A percentile compares a stretch with the other conserved stretches of the same genome.
Evolutionary conservation across 30 jellyfish, hydroid and myxozoan genomes (phyloP).

Genomic region (Morbakka virulenta): DNA sequence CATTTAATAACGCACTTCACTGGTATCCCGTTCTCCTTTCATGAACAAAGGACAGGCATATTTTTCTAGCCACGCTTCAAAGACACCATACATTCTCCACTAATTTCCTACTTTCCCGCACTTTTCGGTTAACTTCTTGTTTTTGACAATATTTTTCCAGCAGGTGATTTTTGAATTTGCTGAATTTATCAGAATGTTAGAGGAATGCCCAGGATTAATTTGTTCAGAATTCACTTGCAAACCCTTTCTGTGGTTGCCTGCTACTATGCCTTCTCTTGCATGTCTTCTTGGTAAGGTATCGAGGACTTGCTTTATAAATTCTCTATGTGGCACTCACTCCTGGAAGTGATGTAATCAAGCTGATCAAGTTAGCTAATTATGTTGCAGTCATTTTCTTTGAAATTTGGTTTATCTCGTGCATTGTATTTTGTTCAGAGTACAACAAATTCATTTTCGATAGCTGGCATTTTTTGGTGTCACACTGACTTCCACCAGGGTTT

Average conservation of each 20-base stretch:
- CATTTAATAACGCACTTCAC: not conserved
- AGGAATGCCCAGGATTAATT: conserved; percentile 19
- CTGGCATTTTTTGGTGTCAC: conserved; percentile 15
- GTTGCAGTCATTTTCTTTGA: conserved; percentile 35
- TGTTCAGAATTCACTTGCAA: conserved; percentile 33
- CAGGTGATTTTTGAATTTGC: not conserved
- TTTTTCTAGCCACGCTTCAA: not conserved
- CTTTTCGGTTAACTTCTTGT: not conserved
- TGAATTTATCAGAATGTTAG: conserved; percentile 28
- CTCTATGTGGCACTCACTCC: conserved; percentile 32
- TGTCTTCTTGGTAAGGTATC: conserved; percentile 24
- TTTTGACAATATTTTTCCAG: not conserved
- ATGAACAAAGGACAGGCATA: not conserved
- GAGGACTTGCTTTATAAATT: conserved; percentile 12
- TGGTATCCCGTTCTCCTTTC: not conserved
- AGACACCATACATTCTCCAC: not conserved
- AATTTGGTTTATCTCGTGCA: conserved; percentile 9
- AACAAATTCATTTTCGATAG: conserved; percentile 31
- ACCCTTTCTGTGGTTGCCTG: conserved; percentile 35
- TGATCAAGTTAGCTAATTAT: conserved; percentile 51
- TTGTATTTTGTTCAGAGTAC: conserved; percentile 19
- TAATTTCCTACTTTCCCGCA: not conserved
- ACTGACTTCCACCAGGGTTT: conserved; percentile 23
- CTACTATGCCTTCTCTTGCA: conserved; percentile 47
- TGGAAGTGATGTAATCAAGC: conserved; percentile 37